Percentiles rank a stretch among this genome's conserved stretches.
These are phyloP conservation scores for Drosophila bocqueti DNA, from an alignment of 1,140 invertebrate genomes.

Conservation along the genomic window DNA sequence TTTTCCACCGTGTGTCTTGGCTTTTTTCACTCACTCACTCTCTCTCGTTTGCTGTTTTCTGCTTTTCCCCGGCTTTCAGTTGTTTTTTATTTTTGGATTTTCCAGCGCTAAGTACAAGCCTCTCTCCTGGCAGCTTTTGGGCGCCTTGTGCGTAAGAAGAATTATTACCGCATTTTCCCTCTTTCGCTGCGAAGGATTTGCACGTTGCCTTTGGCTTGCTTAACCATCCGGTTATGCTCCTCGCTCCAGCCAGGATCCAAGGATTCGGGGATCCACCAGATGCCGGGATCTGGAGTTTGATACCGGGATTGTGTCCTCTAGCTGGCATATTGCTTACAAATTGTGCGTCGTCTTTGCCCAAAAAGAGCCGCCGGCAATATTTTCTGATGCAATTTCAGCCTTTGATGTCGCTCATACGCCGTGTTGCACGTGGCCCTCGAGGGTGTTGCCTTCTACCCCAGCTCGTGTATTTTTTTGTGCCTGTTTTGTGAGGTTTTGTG, in stretches of 20 bases:
- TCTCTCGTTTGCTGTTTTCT: not conserved
- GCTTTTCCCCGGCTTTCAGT: not conserved
- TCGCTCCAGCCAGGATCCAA: not conserved
- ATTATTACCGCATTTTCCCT: slow-evolving; percentile 69
- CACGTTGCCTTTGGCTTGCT: slow-evolving; percentile 57
- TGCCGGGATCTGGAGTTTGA: slow-evolving; percentile 17
- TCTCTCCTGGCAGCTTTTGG: slow-evolving; percentile 44
- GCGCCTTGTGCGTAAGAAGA: slow-evolving; percentile 62
- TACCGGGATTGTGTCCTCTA: slow-evolving; percentile 27
- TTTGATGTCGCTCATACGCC: slow-evolving; percentile 69
- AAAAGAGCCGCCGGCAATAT: slow-evolving; percentile 46
- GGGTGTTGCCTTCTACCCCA: not conserved
- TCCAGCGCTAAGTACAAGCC: slow-evolving; percentile 31
- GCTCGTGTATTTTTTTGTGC: too few species aligned
- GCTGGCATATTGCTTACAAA: slow-evolving; percentile 66
- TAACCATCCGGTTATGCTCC: slow-evolving; percentile 50
- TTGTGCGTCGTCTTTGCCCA: slow-evolving; percentile 43
- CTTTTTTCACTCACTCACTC: not conserved
- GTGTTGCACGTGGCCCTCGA: slow-evolving; percentile 53
- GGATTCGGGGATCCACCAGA: not conserved
- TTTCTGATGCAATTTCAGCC: slow-evolving; percentile 49
- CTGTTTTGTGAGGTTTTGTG: not conserved
- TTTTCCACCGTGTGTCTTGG: slow-evolving; percentile 27
- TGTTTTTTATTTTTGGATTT: slow-evolving; percentile 21
- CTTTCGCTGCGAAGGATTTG: slow-evolving; percentile 46